Evolutionary conservation across 2,888 invertebrate species (phyloP).

Genomic region (Steinernema hermaphroditum): DNA sequence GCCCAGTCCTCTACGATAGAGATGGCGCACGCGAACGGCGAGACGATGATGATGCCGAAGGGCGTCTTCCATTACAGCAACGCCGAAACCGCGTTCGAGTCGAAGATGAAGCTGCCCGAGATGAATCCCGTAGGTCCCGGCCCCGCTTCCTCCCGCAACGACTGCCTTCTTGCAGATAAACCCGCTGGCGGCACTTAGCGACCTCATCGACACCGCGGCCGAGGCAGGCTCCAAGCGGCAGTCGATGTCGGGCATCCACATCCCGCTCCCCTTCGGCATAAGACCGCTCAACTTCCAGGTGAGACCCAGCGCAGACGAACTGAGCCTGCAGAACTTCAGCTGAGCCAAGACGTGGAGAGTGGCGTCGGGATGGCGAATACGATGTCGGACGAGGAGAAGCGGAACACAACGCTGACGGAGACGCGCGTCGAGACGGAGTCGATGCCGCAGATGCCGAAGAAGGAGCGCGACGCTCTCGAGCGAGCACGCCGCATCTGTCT

Average conservation of each 20-base stretch:
- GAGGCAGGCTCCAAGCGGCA: slow-evolving; percentile 31
- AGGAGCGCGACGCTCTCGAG: not conserved
- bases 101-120: slow-evolving; percentile 11
- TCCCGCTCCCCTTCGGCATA: slow-evolving; percentile 36
- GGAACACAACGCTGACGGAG: not conserved
- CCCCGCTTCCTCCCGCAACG: not conserved
- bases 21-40: slow-evolving; percentile 12
- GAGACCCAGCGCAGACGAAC: not conserved
- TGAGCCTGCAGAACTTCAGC: not conserved
- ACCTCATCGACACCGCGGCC: slow-evolving; percentile 35
- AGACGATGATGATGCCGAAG: not conserved
- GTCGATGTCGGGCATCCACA: slow-evolving; percentile 35
- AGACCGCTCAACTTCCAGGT: slow-evolving; percentile 34
- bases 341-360: slow-evolving; percentile 3
- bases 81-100: not conserved
- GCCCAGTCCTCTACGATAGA: not conserved
- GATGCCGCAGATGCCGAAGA: slow-evolving; percentile 7
- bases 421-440: not conserved
- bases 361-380: not conserved
- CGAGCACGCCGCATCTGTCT: not conserved
- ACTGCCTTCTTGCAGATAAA: not conserved
- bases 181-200: slow-evolving; percentile 31
- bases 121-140: not conserved
- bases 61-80: slow-evolving; percentile 16
- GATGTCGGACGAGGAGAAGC: not conserved